These are phyloP conservation scores for Drosophila gaucha DNA, from an alignment of 2,888 invertebrate species.

Conservation along the genomic window DNA sequence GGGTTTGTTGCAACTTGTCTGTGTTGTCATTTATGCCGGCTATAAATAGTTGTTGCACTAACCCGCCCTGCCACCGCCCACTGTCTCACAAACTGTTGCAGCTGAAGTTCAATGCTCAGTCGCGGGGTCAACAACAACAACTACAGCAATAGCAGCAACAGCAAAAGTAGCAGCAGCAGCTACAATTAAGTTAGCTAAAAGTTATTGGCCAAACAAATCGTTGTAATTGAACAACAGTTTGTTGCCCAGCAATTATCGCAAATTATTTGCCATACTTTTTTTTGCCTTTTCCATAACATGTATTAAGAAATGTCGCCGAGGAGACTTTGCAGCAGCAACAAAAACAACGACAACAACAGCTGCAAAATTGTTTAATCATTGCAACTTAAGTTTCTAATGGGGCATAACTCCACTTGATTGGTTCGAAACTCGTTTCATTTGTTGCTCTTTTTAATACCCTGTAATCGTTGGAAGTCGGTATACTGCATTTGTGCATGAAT, in stretches of 20 bases:
- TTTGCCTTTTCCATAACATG: slow-evolving; percentile 30
- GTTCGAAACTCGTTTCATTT: slow-evolving; percentile 50
- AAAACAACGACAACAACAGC: not conserved
- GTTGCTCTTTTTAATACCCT: not conserved
- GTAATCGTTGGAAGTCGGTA: not conserved
- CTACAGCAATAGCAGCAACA: slow-evolving; percentile 11
- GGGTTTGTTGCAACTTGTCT: slow-evolving; percentile 19
- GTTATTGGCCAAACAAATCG: slow-evolving; percentile 67
- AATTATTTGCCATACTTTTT: slow-evolving; percentile 41
- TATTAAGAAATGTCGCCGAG: slow-evolving; percentile 55
- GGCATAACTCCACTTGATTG: slow-evolving; percentile 28
- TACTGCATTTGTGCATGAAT: not conserved
- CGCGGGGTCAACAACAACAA: slow-evolving; percentile 38
- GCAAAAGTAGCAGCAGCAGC: slow-evolving; percentile 5
- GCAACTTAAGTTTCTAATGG: slow-evolving; percentile 70
- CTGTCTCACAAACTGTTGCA: not conserved
- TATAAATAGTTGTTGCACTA: slow-evolving; percentile 50
- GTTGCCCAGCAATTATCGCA: slow-evolving; percentile 56
- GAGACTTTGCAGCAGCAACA: slow-evolving; percentile 10
- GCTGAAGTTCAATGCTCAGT: slow-evolving; percentile 67
- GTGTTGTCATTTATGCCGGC: slow-evolving; percentile 13
- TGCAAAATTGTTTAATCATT: slow-evolving; percentile 76
- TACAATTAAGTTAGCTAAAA: slow-evolving; percentile 66
- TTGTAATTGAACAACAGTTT: slow-evolving; percentile 62
- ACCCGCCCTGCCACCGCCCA: no score